These are phyloP conservation scores for Aricia agestis DNA, from an alignment of 1,140 invertebrate genomes.

Conservation along the genomic window DNA sequence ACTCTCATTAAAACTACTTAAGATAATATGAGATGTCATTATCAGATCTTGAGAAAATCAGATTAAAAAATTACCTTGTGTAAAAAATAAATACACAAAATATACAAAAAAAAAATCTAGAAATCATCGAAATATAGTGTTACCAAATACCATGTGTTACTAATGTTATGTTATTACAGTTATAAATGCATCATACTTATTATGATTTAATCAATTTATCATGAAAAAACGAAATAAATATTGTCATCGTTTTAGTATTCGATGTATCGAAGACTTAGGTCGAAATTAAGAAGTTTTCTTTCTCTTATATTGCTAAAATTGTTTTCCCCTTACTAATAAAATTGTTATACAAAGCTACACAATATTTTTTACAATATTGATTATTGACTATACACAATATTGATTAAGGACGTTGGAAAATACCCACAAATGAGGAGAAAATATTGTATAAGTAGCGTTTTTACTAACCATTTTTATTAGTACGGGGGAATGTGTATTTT, in stretches of 20 bases:
- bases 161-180: neutral
- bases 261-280: neutral
- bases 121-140: neutral
- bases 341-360: no score
- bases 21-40: neutral
- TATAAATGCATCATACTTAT: constrained; percentile 5
- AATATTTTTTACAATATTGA: no score
- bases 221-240: neutral
- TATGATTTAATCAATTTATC: neutral
- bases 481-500: neutral
- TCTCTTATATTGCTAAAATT: no score
- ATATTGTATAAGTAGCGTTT: neutral
- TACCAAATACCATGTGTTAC: neutral
- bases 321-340: neutral
- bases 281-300: neutral
- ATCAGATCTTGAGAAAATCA: neutral
- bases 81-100: neutral
- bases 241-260: constrained; percentile 7
- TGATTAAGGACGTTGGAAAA: no score
- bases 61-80: neutral
- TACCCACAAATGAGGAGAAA: no score
- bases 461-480: neutral
- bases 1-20: no score
- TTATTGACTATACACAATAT: no score
- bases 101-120: neutral